phyloP scores from a whole-genome alignment of 2,113 vertebrate genomes.

The Bubo scandiacus region DNA sequence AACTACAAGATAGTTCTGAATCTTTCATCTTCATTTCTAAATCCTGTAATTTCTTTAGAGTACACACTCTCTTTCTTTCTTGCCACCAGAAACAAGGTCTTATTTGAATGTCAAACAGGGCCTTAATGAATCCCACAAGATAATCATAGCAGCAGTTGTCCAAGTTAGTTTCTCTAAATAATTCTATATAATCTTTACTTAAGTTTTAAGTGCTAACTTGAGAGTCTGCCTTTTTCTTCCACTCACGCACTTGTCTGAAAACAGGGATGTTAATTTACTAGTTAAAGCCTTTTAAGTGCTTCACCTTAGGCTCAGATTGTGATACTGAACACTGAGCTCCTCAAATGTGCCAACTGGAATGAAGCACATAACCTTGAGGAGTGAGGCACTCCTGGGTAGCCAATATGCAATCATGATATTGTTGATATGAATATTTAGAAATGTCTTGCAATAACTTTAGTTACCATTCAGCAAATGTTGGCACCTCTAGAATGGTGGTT shows the following conservation, averaged over 20 bases:
- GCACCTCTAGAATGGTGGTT: neutral
- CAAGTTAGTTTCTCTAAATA: constrained; percentile 67
- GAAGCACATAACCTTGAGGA: neutral
- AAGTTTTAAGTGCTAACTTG: constrained; percentile 2
- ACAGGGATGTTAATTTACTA: neutral
- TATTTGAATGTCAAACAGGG: constrained; percentile 59
- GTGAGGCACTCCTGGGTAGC: neutral
- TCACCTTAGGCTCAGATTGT: neutral
- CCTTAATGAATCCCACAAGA: constrained; percentile 56
- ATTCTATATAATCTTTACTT: constrained; percentile 55
- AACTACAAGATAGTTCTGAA: constrained; percentile 30
- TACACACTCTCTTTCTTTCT: constrained; percentile 12
- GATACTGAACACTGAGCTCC: neutral
- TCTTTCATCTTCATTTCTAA: constrained; percentile 61
- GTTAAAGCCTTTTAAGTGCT: neutral
- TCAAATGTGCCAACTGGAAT: neutral
- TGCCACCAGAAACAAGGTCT: constrained; percentile 34
- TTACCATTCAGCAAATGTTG: neutral
- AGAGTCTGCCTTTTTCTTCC: neutral
- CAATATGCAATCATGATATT: neutral
- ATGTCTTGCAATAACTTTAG: neutral
- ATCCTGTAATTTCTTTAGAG: constrained; percentile 50
- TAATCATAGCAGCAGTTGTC: constrained; percentile 54
- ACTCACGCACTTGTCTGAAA: constrained; percentile 12
- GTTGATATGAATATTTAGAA: neutral